Percentiles rank a stretch among this genome's conserved stretches.
phyloP scores from a whole-genome alignment of 2,797 vertebrate species.

The Numenius phaeopus region DNA sequence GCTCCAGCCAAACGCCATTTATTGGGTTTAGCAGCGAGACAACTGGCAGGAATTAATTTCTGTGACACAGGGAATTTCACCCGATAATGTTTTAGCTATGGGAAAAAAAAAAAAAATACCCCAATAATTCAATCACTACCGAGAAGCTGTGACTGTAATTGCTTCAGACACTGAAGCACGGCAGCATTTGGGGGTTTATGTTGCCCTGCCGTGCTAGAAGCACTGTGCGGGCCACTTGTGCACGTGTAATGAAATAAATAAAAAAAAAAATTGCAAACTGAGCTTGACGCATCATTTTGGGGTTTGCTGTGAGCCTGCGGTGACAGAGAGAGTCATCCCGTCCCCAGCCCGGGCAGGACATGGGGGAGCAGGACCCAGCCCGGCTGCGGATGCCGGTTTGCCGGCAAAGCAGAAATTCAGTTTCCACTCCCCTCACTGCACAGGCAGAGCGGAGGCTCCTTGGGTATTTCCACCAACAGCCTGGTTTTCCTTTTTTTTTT shows the following conservation, averaged over 20 bases:
- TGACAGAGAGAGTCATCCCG: rapidly evolving
- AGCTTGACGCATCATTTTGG: not conserved
- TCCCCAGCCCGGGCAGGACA: not conserved
- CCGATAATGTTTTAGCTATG: not conserved
- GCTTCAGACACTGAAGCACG: rapidly evolving
- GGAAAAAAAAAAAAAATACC: no score
- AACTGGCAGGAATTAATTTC: not conserved
- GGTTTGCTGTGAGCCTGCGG: not conserved
- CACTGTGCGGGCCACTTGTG: rapidly evolving
- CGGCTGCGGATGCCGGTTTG: not conserved
- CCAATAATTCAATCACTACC: rapidly evolving
- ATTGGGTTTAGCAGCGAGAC: not conserved
- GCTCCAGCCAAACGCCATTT: not conserved
- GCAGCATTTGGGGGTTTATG: rapidly evolving
- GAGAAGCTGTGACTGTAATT: not conserved
- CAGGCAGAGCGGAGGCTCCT: not conserved
- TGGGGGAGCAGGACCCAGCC: not conserved
- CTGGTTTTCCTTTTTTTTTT: not conserved
- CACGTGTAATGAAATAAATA: rapidly evolving
- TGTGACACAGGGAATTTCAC: not conserved
- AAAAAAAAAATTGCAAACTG: not conserved
- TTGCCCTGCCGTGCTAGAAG: no score
- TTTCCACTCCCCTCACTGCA: not conserved
- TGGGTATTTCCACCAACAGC: not conserved
- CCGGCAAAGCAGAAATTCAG: not conserved